A percentile compares a stretch with the other conserved stretches of the same genome.
These are phyloP conservation scores for Rhadina sibilatrix DNA, from an alignment of 2,113 vertebrate genomes.

Conservation along the genomic window DNA sequence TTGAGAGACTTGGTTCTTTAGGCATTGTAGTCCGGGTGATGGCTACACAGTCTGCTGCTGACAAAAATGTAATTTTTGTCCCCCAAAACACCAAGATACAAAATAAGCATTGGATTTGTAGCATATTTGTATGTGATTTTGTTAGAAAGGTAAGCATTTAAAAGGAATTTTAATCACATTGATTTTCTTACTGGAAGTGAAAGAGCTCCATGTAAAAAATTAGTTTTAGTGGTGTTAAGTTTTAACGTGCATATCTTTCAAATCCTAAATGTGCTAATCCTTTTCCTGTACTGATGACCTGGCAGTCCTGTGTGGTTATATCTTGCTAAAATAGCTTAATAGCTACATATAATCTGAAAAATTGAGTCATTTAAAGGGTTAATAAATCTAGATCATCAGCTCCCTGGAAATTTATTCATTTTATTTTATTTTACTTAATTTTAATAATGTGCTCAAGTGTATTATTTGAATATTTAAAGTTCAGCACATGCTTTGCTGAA, in stretches of 20 bases:
- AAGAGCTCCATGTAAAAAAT: constrained; percentile 10
- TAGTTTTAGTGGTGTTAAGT: constrained; percentile 6
- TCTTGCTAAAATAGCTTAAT: neutral
- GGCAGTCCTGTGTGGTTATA: neutral
- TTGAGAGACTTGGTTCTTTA: constrained; percentile 33
- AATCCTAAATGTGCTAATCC: neutral
- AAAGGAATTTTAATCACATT: constrained; percentile 49
- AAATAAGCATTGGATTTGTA: constrained; percentile 31
- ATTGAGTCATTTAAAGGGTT: neutral
- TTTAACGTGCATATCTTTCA: constrained; percentile 10
- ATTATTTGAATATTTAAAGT: constrained; percentile 42
- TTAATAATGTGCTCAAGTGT: constrained; percentile 11
- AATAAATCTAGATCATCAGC: neutral
- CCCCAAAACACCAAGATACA: neutral
- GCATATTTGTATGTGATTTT: constrained; percentile 9
- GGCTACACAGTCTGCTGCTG: neutral
- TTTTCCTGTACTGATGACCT: neutral
- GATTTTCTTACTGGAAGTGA: constrained; percentile 53
- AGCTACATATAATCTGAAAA: neutral
- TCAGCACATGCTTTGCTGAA: constrained; percentile 22
- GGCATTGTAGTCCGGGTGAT: neutral
- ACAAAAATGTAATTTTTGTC: constrained; percentile 37
- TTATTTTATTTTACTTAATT: constrained; percentile 29
- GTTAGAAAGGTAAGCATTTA: constrained; percentile 37
- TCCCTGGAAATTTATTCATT: neutral